phyloP scores from a whole-genome alignment of 2,797 vertebrate species.

The Cichlasoma orientale region DNA sequence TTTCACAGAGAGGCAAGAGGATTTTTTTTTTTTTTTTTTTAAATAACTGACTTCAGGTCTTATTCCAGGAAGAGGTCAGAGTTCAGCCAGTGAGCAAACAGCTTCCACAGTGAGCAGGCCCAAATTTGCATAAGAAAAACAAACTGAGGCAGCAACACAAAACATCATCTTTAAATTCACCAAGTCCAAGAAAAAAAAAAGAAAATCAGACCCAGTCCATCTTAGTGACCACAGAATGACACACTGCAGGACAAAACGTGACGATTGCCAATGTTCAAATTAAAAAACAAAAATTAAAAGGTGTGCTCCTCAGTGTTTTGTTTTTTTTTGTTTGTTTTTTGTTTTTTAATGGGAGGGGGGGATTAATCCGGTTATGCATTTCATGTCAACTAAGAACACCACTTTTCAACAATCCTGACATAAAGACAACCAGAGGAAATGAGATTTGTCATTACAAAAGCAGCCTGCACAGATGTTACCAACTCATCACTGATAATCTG shows the following conservation, averaged over 20 bases:
- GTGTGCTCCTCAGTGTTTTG: neutral
- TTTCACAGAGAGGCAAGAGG: conserved; percentile 8
- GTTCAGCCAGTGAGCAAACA: conserved; percentile 55
- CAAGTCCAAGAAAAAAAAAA: neutral
- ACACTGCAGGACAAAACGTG: conserved; percentile 2
- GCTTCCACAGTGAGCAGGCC: conserved; percentile 73
- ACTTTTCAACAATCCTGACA: conserved; percentile 29
- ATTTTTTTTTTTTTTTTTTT: neutral
- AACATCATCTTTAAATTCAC: conserved; percentile 17
- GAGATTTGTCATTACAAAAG: conserved; percentile 58
- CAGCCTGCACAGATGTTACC: conserved; percentile 72
- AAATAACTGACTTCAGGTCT: conserved; percentile 34
- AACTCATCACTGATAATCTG: conserved; percentile 12
- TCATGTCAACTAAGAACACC: conserved; percentile 2
- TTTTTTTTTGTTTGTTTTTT: no score
- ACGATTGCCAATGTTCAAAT: neutral
- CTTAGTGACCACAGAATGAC: conserved; percentile 25
- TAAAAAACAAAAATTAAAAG: conserved; percentile 6
- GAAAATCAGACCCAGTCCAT: neutral
- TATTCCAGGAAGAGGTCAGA: conserved; percentile 39
- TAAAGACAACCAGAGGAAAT: conserved; percentile 24
- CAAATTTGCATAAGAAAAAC: conserved; percentile 55
- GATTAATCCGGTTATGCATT: conserved; percentile 9
- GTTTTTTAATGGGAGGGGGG: neutral
- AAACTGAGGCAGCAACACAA: conserved; percentile 25